Evolutionary conservation across 2,797 vertebrate genomes (phyloP).

Genomic region (Spea hammondii): DNA sequence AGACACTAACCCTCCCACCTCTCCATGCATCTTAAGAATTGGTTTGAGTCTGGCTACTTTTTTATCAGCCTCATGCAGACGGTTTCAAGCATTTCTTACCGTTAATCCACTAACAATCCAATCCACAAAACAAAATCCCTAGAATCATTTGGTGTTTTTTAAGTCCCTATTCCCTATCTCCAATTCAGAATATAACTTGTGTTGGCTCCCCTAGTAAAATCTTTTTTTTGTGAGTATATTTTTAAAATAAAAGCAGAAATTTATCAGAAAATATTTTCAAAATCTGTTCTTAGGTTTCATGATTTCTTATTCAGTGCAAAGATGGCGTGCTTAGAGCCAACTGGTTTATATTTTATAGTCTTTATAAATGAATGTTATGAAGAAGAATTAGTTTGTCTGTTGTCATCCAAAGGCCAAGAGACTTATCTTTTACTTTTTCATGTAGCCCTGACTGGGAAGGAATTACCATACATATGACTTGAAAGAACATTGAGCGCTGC

Average conservation of each 20-base stretch:
- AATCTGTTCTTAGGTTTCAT: conserved; percentile 2
- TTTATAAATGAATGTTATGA: not conserved
- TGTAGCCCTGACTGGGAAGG: conserved; percentile 6
- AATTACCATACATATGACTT: conserved; percentile 8
- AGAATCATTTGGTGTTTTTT: conserved; percentile 37
- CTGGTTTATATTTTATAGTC: not conserved
- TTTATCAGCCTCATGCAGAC: conserved; percentile 24
- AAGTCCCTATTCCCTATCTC: conserved; percentile 2
- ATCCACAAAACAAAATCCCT: conserved; percentile 38
- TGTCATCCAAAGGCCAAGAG: conserved; percentile 11
- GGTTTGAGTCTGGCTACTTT: conserved; percentile 29
- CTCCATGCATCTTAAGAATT: conserved; percentile 16
- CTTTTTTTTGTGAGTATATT: not conserved
- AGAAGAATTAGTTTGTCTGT: not conserved
- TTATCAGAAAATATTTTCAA: conserved; percentile 6
- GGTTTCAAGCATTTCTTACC: conserved; percentile 12
- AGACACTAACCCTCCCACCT: conserved; percentile 20
- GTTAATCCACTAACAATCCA: conserved; percentile 43
- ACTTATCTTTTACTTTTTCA: conserved; percentile 11
- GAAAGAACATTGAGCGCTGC: not conserved
- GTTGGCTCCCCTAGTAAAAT: not conserved
- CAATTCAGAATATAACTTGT: not conserved
- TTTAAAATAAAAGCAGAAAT: not conserved
- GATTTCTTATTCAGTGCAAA: not conserved
- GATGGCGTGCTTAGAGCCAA: not conserved